A percentile compares a stretch with the other conserved stretches of the same genome.
phyloP scores from a whole-genome alignment of 2,113 vertebrate species.

The Paracanthobrama guichenoti region DNA sequence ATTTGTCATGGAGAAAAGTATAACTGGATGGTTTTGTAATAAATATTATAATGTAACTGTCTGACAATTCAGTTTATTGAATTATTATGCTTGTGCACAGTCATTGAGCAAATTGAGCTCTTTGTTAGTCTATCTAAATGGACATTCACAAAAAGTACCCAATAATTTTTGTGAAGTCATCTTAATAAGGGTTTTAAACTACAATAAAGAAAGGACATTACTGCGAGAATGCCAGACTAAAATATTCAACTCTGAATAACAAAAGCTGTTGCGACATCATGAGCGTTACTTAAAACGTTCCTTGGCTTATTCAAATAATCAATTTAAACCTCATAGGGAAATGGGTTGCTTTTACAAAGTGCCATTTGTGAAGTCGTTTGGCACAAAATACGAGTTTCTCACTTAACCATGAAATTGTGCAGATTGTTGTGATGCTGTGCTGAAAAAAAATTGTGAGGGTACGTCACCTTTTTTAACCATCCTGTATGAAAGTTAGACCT shows the following conservation, averaged over 20 bases:
- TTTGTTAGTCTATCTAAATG: not conserved
- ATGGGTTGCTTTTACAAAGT: slow-evolving; percentile 7
- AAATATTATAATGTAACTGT: not conserved
- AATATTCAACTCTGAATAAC: slow-evolving; percentile 4
- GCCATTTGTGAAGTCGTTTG: not conserved
- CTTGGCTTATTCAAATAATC: slow-evolving; percentile 7
- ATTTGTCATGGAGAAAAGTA: not conserved
- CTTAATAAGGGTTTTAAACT: not conserved
- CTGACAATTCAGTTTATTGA: not conserved
- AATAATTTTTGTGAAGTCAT: not conserved
- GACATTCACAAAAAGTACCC: not conserved
- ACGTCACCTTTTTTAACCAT: slow-evolving; percentile 30
- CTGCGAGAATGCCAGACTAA: not conserved
- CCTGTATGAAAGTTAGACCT: slow-evolving; percentile 57
- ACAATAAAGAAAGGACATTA: not conserved
- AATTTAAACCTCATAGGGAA: slow-evolving; percentile 19
- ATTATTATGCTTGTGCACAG: not conserved
- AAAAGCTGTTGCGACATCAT: not conserved
- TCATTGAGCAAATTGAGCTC: not conserved
- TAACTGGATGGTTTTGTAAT: not conserved
- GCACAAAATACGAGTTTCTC: not conserved
- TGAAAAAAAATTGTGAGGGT: not conserved
- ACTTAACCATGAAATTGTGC: slow-evolving; percentile 6
- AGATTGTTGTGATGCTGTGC: not conserved
- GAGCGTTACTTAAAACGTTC: not conserved